Evolutionary conservation across 2,797 vertebrate genomes (phyloP), one percentile per base, ranked within the genome.

Genomic region (Basileuterus tristriatus): DNA sequence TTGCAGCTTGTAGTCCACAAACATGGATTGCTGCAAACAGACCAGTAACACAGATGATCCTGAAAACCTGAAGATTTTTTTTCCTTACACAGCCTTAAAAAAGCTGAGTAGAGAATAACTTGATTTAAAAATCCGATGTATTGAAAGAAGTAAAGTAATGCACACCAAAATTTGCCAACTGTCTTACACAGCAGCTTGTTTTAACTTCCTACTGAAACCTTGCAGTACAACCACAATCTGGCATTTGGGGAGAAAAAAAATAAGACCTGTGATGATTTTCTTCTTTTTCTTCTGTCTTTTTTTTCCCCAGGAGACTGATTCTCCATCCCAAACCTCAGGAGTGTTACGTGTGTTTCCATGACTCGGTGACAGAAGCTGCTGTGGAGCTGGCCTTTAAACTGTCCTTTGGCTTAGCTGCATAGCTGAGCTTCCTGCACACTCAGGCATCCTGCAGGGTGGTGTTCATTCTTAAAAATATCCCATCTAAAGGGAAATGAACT

Each of bases 261-360:
- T 41, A 70, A 37, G 22, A 20, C 34, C 74, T 85, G 8, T 32
- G 18, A 65, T 69, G 16, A 63, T 39, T 24, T 43, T 34, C 3
- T 30, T 53, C 3, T 9, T 74, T 29, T 27, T 37, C 1, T 52
- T 46, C 12, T 39, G 37, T 36, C 8, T 46, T 59, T 29, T 34
- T 20, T 30, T n/a, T 1, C 14, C 96, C n/a, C 97, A 99, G 99
- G 82, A 98, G 99, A 95, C 99, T 99, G 90, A 96, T 99, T 94
- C 97, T 99, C 5, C 98, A 99, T 87, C 99, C 99, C 4, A 97
- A 98, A 82, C 99, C 99, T 97, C 99, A 99, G 96, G 99, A 99
- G 95, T 98, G 99, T 93, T 99, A 99, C 0, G 99, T 99, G 64
- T 99, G 99, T 92, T 99, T 99, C 95, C 99, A 99, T 39, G 99